phyloP scores from a whole-genome alignment of 1,140 invertebrate genomes.

The Eumeta japonica region DNA sequence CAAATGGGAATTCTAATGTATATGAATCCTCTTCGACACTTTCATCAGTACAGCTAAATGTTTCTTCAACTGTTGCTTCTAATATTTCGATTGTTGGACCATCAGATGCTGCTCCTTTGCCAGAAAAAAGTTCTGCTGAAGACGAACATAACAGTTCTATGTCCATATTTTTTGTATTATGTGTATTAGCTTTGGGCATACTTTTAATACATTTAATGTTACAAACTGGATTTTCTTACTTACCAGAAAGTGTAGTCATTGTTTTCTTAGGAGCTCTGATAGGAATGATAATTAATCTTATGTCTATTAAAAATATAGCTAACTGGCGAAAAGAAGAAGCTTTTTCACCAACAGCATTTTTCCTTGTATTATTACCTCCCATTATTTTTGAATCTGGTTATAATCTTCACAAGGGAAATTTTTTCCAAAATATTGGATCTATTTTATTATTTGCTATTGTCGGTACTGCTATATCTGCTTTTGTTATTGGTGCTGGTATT shows the following conservation, averaged over 20 bases:
- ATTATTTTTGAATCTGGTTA: constrained; percentile 99
- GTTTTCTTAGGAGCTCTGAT: constrained; percentile 92
- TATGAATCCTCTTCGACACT: constrained; percentile 30
- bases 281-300: constrained; percentile 86
- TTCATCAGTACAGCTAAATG: constrained; percentile 29
- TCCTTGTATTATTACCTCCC: constrained; percentile 92
- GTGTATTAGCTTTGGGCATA: constrained; percentile 89
- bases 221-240: constrained; percentile 92
- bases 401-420: constrained; percentile 98
- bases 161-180: constrained; percentile 94
- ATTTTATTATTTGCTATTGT: constrained; percentile 95
- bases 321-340: constrained; percentile 96
- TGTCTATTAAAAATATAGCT: constrained; percentile 86
- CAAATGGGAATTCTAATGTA: too few species aligned
- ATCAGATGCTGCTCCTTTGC: constrained; percentile 68
- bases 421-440: constrained; percentile 97
- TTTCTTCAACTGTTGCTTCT: constrained; percentile 23
- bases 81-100: constrained; percentile 59
- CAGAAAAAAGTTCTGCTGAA: constrained; percentile 85
- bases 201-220: constrained; percentile 92
- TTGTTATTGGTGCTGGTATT: constrained; percentile 90
- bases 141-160: constrained; percentile 95
- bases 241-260: constrained; percentile 97
- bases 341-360: constrained; percentile 96
- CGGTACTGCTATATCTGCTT: constrained; percentile 93